Conservation (phyloP, 2,113 vertebrate species). For the Castor canadensis region DNA sequence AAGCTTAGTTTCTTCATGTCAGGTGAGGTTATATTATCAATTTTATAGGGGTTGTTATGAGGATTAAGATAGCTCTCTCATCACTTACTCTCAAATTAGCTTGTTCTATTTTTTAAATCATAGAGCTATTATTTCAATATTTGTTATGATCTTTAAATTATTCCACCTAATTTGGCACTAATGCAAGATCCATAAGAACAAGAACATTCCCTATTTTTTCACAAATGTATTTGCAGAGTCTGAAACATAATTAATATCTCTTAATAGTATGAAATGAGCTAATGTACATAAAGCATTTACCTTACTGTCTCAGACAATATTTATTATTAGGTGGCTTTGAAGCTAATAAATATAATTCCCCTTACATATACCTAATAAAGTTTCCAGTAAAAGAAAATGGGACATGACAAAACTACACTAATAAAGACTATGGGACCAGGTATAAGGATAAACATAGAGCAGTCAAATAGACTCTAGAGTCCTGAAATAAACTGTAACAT, state of each 20-base stretch:
- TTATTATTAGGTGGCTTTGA: constrained; percentile 19
- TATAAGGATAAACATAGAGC: background rate
- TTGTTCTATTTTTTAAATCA: constrained; percentile 24
- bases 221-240: background rate
- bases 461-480: background rate
- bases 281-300: background rate
- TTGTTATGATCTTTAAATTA: background rate
- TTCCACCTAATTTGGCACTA: constrained; percentile 9
- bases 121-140: background rate
- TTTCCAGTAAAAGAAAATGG: constrained; percentile 46
- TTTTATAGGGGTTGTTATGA: background rate
- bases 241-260: constrained; percentile 12
- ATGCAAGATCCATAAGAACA: background rate
- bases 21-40: background rate
- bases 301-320: background rate
- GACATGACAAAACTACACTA: background rate
- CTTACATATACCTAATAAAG: constrained; percentile 21
- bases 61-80: background rate
- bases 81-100: constrained; percentile 14
- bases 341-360: constrained; percentile 34
- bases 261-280: constrained; percentile 21
- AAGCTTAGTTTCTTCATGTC: background rate
- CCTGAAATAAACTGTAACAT: constrained; percentile 33
- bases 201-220: background rate
- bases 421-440: background rate